Evolutionary conservation across 2,797 vertebrate genomes (phyloP).

Genomic region (Coluber constrictor): DNA sequence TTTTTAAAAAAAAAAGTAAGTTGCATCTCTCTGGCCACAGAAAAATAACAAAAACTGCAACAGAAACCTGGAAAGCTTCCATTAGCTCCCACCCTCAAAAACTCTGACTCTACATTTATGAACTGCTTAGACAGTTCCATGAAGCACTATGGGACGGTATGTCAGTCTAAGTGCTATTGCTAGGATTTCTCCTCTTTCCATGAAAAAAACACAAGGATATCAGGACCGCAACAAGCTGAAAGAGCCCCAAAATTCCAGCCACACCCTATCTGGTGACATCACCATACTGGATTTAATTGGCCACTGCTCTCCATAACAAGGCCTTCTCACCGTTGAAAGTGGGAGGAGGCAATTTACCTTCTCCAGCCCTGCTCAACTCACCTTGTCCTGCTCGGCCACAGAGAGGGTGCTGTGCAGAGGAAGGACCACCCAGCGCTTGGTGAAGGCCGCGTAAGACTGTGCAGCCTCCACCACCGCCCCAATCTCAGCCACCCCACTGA

Average conservation of each 20-base stretch:
- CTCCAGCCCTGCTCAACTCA: background rate
- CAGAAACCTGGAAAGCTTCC: background rate
- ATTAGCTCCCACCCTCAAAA: background rate
- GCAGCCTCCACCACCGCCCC: constrained; percentile 80
- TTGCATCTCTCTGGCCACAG: background rate
- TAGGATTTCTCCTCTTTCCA: background rate
- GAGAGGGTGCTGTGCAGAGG: constrained; percentile 90
- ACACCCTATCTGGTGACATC: no score
- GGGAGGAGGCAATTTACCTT: no score
- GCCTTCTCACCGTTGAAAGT: background rate
- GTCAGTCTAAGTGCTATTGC: background rate
- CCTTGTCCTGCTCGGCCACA: constrained; percentile 88
- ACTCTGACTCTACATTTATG: background rate
- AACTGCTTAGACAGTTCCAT: background rate
- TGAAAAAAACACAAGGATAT: background rate
- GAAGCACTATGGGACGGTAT: background rate
- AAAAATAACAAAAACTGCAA: background rate
- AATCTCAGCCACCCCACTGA: constrained; percentile 90
- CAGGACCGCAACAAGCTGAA: background rate
- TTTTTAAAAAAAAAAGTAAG: background rate
- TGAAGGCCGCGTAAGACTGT: constrained; percentile 82
- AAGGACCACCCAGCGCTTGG: constrained; percentile 85
- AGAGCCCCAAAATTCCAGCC: background rate
- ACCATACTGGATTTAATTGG: background rate
- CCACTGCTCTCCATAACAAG: background rate